phyloP scores from a whole-genome alignment of 2,113 vertebrate genomes.

The Atractosteus spatula region DNA sequence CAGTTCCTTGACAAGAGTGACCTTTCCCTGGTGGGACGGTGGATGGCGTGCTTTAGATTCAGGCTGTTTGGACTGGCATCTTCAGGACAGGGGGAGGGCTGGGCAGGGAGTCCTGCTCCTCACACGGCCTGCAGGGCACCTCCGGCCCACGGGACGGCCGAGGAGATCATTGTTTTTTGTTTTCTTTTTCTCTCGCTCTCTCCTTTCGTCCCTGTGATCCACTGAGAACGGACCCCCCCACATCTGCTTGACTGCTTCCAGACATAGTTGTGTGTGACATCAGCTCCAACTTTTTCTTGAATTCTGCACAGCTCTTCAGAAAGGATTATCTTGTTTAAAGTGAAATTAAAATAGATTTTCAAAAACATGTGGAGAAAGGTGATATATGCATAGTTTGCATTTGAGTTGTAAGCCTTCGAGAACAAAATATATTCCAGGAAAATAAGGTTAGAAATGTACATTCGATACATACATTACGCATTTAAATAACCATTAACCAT shows the following conservation, averaged over 20 bases:
- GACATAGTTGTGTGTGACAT: too few relatives aligned
- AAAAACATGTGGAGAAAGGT: too few relatives aligned
- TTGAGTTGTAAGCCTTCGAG: too few relatives aligned
- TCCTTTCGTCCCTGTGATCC: background rate
- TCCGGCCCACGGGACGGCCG: conserved; percentile 3
- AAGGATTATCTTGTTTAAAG: background rate
- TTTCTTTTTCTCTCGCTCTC: conserved; percentile 16
- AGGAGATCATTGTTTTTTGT: conserved; percentile 19
- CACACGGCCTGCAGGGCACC: conserved; percentile 17
- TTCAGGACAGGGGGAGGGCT: conserved; percentile 27
- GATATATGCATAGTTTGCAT: too few relatives aligned
- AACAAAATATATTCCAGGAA: too few relatives aligned
- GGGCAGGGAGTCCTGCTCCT: conserved; percentile 30
- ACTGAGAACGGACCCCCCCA: too few relatives aligned
- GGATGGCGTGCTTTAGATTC: conserved; percentile 36
- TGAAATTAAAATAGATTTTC: too few relatives aligned
- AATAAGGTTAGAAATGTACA: too few relatives aligned
- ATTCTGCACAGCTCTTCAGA: background rate
- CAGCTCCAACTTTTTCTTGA: background rate
- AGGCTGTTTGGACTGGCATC: conserved; percentile 24
- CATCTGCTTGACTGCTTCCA: too few relatives aligned
- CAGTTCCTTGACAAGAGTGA: conserved; percentile 33
- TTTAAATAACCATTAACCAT: too few relatives aligned
- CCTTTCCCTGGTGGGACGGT: conserved; percentile 32
- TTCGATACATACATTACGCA: too few relatives aligned